Evolutionary conservation across 2,888 invertebrate genomes (phyloP).

Genomic region (Osedax fenrisi): DNA sequence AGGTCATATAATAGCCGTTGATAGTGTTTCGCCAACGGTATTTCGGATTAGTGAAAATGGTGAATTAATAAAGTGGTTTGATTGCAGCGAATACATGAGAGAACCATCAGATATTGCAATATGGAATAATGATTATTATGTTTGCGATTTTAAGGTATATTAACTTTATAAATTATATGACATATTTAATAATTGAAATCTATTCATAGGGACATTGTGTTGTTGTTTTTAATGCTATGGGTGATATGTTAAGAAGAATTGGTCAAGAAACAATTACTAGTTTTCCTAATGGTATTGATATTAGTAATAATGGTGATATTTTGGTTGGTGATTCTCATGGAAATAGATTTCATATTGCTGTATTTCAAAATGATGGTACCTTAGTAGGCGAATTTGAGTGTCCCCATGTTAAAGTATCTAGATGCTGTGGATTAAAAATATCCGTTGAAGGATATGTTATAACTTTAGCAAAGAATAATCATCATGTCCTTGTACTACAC

Average conservation of each 20-base stretch:
- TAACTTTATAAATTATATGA: neutral
- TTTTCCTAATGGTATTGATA: slow-evolving; percentile 93
- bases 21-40: slow-evolving; percentile 89
- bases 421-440: slow-evolving; percentile 91
- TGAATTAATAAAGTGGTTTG: slow-evolving; percentile 85
- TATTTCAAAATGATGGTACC: slow-evolving; percentile 73
- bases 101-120: slow-evolving; percentile 94
- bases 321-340: slow-evolving; percentile 92
- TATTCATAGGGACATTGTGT: slow-evolving; percentile 70
- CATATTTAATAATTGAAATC: neutral
- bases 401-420: slow-evolving; percentile 91
- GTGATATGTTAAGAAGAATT: slow-evolving; percentile 76
- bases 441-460: slow-evolving; percentile 84
- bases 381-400: slow-evolving; percentile 71
- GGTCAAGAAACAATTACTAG: slow-evolving; percentile 88
- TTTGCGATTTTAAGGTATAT: slow-evolving; percentile 76
- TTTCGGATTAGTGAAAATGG: slow-evolving; percentile 84
- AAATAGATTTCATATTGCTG: slow-evolving; percentile 90
- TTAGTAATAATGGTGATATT: slow-evolving; percentile 88
- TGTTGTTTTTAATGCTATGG: slow-evolving; percentile 76
- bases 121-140: slow-evolving; percentile 73
- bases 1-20: slow-evolving; percentile 80
- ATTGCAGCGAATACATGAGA: slow-evolving; percentile 91
- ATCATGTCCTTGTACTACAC: slow-evolving; percentile 80
- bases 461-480: slow-evolving; percentile 90